Base-by-base conservation (phyloP, 2,113 vertebrate species). In the Psammodynastes pulverulentus region DNA sequence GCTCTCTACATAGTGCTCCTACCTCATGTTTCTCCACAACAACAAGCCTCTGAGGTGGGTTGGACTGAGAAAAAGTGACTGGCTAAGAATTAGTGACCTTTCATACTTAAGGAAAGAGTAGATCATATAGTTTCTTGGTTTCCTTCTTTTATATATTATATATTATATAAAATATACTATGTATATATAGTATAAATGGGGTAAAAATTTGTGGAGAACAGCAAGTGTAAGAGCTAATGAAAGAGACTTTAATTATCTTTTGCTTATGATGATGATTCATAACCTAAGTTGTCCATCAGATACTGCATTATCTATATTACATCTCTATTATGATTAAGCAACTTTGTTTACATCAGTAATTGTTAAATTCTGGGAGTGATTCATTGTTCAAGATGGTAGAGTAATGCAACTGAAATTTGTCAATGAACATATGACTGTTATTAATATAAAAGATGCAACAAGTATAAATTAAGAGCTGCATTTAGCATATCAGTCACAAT, bases 261-360 rank as follows among this genome's bases (percentile, higher is more conserved):
- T 86, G 62, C 48, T 91, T 56, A 92, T 92, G 58, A 92, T 91
- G 67, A 91, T 90, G 94, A 96, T 94, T 95, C 94, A 93, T 52
- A 92, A 94, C 87, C 10, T 53, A 84, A 84, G 29, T 90, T 93
- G n/a, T 93, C 39, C 43, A 67, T 86, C 53, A 6, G 29, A 56
- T 13, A 87, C 72, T 51, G 56, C 84, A 79, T 91, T 89, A 89
- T 92, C 93, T 91, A 4, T 39, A 34, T 84, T 86, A 48, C 1
- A 26, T 49, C 92, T 88, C 39, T 93, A 92, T 88, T 96, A 89
- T 72, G 56, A 94, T 89, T 23, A 92, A 92, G 91, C 1, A 23
- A 92, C 91, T 97, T 96, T 95, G 93, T 94, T 96, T 95, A 52
- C 49, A 84, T 62, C 3, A 91, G n/a, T 95, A 89, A 94, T 95